Conservation (phyloP, 1,140 invertebrate species). For the Scaptomyza hsui region DNA sequence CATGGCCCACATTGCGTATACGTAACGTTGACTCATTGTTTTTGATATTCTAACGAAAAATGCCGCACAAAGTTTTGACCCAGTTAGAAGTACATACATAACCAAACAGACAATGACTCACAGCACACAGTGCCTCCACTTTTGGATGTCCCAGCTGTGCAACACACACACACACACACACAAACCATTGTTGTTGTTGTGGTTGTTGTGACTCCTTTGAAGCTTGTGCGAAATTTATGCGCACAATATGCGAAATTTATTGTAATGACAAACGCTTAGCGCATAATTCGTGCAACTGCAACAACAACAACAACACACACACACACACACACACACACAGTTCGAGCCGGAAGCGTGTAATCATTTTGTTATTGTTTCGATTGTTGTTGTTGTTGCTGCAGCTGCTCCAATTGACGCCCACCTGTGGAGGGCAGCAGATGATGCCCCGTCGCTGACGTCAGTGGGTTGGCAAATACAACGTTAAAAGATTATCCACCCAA, state of each 20-base stretch:
- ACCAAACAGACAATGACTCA: constrained; percentile 52
- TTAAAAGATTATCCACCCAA: constrained; percentile 1
- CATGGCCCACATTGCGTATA: constrained; percentile 75
- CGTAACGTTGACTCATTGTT: constrained; percentile 73
- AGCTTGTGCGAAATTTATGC: constrained; percentile 75
- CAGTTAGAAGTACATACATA: constrained; percentile 48
- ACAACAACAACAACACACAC: background rate
- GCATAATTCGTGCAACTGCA: constrained; percentile 62
- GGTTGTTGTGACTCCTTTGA: constrained; percentile 65
- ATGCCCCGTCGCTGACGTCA: constrained; percentile 18
- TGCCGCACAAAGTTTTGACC: constrained; percentile 57
- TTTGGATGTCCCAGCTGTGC: constrained; percentile 64
- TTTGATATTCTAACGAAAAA: constrained; percentile 44
- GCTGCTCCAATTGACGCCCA: constrained; percentile 78
- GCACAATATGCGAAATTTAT: constrained; percentile 81
- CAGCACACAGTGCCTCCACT: constrained; percentile 46
- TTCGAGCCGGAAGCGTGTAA: constrained; percentile 70
- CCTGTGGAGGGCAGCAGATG: constrained; percentile 45
- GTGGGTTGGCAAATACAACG: constrained; percentile 33
- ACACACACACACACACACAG: background rate
- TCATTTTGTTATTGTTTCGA: constrained; percentile 51
- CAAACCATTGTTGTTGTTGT: constrained; percentile 9
- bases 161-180: too few species aligned
- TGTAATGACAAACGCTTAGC: constrained; percentile 80
- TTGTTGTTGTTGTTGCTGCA: constrained; percentile 39